Conservation (phyloP, 2,113 vertebrate genomes). For the Cottus gobio region DNA sequence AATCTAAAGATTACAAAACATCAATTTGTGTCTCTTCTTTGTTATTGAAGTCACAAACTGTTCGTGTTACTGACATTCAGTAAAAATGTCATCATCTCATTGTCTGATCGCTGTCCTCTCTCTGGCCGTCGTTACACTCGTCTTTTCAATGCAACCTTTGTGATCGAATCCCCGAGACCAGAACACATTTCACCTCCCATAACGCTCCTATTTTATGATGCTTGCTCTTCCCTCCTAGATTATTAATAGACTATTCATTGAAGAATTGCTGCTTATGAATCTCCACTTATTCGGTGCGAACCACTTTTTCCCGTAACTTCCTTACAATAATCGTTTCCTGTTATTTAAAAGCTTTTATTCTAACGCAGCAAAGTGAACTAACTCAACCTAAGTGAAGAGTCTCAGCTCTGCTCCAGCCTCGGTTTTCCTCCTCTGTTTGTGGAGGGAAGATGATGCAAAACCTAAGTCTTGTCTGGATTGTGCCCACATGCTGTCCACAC, state of each 20-base stretch:
- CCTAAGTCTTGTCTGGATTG: not conserved
- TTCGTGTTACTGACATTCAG: constrained; percentile 47
- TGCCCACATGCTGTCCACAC: not conserved
- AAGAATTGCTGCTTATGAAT: not conserved
- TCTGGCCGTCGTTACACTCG: not conserved
- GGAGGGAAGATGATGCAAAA: too few species aligned
- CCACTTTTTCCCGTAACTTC: not conserved
- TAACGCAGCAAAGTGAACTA: not conserved
- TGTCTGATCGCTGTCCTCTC: constrained; percentile 44
- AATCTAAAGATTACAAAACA: constrained; percentile 13
- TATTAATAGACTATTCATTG: too few species aligned
- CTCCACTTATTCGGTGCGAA: not conserved
- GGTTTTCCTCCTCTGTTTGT: not conserved
- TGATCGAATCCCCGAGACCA: not conserved
- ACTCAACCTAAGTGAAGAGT: not conserved
- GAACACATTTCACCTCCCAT: not conserved
- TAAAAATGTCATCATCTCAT: constrained; percentile 51
- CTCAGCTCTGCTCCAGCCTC: not conserved
- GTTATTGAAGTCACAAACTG: constrained; percentile 50
- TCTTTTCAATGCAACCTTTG: not conserved
- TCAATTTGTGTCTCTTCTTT: constrained; percentile 37
- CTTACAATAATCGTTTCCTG: not conserved
- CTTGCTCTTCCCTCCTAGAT: not conserved
- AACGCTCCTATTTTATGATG: not conserved
- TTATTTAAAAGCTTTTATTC: not conserved